Conservation (phyloP, 37 sponge, comb jelly and placozoan genomes). For the Agelas oroides region DNA sequence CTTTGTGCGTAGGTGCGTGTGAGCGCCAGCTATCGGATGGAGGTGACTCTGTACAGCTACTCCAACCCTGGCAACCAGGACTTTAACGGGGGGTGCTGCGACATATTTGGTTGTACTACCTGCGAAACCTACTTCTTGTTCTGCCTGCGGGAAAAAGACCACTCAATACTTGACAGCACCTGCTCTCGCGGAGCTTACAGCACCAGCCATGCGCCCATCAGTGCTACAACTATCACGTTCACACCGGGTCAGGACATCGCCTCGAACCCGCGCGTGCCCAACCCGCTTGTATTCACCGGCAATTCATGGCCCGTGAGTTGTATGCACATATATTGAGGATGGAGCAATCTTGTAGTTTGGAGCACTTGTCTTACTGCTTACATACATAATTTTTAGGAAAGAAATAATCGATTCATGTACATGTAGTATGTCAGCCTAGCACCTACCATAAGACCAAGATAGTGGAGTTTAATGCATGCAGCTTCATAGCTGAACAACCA, state of each 20-base stretch:
- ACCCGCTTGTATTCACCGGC: constrained; percentile 36
- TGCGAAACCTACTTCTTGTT: constrained; percentile 52
- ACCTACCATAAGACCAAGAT: too few relatives aligned
- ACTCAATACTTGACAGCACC: background rate
- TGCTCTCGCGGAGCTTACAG: constrained; percentile 2
- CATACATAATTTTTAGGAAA: too few relatives aligned
- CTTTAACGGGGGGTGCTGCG: constrained; percentile 32
- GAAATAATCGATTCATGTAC: too few relatives aligned
- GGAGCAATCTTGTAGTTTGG: background rate
- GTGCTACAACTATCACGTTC: background rate
- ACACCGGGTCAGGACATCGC: background rate
- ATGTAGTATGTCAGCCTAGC: too few relatives aligned
- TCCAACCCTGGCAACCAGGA: constrained; percentile 25
- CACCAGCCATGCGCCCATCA: background rate
- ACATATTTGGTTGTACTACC: too few relatives aligned
- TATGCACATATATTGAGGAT: background rate
- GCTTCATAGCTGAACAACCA: too few relatives aligned
- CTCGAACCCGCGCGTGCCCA: background rate
- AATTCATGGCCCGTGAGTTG: constrained; percentile 44
- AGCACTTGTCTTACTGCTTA: too few relatives aligned
- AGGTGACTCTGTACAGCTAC: constrained; percentile 7
- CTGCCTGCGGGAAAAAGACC: constrained; percentile 13
- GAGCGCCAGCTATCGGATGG: background rate
- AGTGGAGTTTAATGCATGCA: too few relatives aligned
- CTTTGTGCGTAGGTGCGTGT: too few relatives aligned